Conservation (phyloP, 1,140 invertebrate species). For the Apis cerana region DNA sequence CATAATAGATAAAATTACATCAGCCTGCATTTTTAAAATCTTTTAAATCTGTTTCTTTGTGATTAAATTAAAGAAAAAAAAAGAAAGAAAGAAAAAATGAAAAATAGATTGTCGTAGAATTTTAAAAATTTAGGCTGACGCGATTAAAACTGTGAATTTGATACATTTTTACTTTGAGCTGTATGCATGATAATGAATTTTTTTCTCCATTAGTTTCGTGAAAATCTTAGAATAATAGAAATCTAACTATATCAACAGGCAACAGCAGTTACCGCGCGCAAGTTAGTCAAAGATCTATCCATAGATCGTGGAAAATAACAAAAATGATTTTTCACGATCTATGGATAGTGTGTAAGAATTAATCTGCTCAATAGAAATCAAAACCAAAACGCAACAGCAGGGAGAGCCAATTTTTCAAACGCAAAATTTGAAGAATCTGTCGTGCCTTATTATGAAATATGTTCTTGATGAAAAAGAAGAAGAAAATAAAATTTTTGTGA, state of each 20-base stretch:
- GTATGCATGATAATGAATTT: not conserved
- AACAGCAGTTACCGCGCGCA: constrained; percentile 1
- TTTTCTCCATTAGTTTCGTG: not conserved
- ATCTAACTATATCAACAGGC: not conserved
- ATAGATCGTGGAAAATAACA: not conserved
- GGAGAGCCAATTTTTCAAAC: not conserved
- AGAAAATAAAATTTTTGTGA: not conserved
- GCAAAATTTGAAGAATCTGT: not conserved
- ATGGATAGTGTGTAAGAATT: not conserved
- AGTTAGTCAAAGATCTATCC: too few species aligned
- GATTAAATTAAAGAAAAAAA: too few species aligned
- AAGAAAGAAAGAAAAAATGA: not conserved
- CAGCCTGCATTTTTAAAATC: constrained; percentile 1
- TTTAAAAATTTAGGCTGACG: not conserved
- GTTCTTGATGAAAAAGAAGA: not conserved
- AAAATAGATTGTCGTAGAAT: not conserved
- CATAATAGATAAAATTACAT: not conserved
- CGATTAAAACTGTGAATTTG: constrained; percentile 3
- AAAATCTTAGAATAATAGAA: not conserved
- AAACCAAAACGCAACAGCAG: constrained; percentile 10
- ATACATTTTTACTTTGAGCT: constrained; percentile 22
- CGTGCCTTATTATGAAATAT: constrained; percentile 1
- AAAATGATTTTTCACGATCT: not conserved
- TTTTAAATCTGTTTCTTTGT: not conserved
- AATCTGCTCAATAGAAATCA: constrained; percentile 36